Evolutionary conservation across 2,113 vertebrate genomes (phyloP).

Genomic region (Coptodon rendalli): DNA sequence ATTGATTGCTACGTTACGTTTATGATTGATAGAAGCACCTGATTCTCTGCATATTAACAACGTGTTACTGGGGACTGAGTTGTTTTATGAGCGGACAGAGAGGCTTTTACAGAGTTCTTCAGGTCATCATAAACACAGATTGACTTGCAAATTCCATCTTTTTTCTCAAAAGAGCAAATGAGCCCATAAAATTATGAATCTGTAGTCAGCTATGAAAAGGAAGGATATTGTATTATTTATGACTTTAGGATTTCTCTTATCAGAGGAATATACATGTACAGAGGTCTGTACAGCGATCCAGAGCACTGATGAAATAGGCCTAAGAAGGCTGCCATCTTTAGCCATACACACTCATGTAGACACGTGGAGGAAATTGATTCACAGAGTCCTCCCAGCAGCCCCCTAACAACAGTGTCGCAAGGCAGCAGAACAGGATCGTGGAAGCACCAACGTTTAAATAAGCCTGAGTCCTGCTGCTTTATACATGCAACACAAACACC

Average conservation of each 20-base stretch:
- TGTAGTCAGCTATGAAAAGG: not conserved
- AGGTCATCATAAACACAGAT: not conserved
- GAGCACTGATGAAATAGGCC: not conserved
- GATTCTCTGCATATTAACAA: conserved; percentile 53
- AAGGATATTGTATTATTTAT: not conserved
- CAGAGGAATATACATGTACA: not conserved
- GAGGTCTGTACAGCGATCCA: conserved; percentile 14
- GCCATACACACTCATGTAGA: not conserved
- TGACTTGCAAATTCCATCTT: not conserved
- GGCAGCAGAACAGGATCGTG: conserved; percentile 7
- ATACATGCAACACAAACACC: not conserved
- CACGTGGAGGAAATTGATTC: conserved; percentile 16
- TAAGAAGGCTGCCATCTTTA: conserved; percentile 27
- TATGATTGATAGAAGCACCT: conserved; percentile 63
- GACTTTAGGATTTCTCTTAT: not conserved
- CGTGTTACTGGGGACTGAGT: not conserved
- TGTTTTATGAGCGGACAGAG: conserved; percentile 33
- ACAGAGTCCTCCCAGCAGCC: not conserved
- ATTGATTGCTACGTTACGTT: conserved; percentile 37
- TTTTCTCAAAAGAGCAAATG: not conserved
- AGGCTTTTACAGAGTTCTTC: conserved; percentile 16
- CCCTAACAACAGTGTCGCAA: conserved; percentile 11
- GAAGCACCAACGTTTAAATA: not conserved
- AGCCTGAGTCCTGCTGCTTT: not conserved
- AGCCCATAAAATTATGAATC: not conserved